Evolutionary conservation across 2,888 invertebrate species (phyloP), one percentile per base, ranked within the genome.

Genomic region (Sphinx pinastri): DNA sequence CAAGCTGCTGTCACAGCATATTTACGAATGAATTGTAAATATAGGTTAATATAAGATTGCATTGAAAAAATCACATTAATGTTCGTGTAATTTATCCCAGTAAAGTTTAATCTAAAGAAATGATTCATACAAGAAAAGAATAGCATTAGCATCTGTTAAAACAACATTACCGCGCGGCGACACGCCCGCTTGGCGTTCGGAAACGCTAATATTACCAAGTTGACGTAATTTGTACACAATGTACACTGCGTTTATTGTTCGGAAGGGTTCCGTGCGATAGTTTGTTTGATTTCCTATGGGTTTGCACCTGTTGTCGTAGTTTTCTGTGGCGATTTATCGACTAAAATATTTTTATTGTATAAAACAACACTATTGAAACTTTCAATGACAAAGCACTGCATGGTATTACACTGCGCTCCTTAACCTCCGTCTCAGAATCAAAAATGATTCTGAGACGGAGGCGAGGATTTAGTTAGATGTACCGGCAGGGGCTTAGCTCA

Each of bases 91-190:
- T 63, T 19, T 19, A 63, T 63, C 63, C 47, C 6, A 13, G 19
- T 63, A 49, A 47, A 13, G 16, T 63, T 63, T 31, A 55, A 57
- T 16, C 19, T 58, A n/a, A 55, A 60, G 31, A 51, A 68, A 57
- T 71, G 57, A 68, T 38, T 54, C 54, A 47, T 54, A 63, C 74
- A 77, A 80, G 81, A 81, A 81, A 84, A 84, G 85, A 84, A 84
- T 80, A 82, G 79, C 90, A 93, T 93, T 92, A 92, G 77, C 91
- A 88, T 90, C 87, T 85, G 92, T 93, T 93, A 93, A 93, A 93
- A 93, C 79, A 60, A 91, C 93, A 93, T 93, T 93, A 93, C 80
- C 79, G 75, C 38, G 73, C 68, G 69, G 73, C 83, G 86, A 81
- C 86, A 89, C 88, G 91, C 87, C 88, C 83, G 85, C 88, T 87